Evolutionary conservation across 2,113 vertebrate species (phyloP).

Genomic region (Guaruba guarouba): DNA sequence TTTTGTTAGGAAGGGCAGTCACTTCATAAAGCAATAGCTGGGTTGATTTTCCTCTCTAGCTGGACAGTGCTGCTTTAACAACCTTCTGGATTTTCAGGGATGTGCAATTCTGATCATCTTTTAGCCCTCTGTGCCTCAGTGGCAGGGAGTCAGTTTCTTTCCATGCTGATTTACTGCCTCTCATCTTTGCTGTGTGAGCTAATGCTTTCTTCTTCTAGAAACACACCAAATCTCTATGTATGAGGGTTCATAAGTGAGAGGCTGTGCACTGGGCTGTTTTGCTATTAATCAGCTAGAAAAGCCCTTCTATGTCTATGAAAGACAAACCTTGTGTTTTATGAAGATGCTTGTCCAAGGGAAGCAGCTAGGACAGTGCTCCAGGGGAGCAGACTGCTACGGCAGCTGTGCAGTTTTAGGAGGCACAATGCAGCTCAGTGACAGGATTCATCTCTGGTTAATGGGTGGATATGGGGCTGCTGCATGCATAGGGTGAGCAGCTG

Average conservation of each 20-base stretch:
- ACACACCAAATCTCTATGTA: neutral
- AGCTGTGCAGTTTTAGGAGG: neutral
- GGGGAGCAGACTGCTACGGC: neutral
- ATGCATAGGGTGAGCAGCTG: neutral
- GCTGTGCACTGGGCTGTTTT: neutral
- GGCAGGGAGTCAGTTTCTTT: neutral
- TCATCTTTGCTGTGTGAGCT: neutral
- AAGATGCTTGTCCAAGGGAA: neutral
- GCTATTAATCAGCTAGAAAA: neutral
- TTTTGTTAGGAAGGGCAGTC: neutral
- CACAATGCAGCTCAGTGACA: neutral
- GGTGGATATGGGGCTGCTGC: neutral
- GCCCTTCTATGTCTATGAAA: neutral
- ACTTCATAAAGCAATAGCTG: neutral
- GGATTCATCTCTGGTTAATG: neutral
- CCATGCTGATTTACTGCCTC: neutral
- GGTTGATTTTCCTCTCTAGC: neutral
- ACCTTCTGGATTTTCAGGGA: neutral
- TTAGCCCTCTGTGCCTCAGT: neutral
- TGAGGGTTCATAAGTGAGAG: fast-evolving
- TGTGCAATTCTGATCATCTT: neutral
- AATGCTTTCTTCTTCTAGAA: neutral
- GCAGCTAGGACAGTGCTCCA: neutral
- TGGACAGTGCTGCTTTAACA: neutral
- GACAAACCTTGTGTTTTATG: neutral